Percentiles rank a stretch among this genome's conserved stretches.
phyloP scores from a whole-genome alignment of 2,113 vertebrate genomes.

The Cyprinus carpio region DNA sequence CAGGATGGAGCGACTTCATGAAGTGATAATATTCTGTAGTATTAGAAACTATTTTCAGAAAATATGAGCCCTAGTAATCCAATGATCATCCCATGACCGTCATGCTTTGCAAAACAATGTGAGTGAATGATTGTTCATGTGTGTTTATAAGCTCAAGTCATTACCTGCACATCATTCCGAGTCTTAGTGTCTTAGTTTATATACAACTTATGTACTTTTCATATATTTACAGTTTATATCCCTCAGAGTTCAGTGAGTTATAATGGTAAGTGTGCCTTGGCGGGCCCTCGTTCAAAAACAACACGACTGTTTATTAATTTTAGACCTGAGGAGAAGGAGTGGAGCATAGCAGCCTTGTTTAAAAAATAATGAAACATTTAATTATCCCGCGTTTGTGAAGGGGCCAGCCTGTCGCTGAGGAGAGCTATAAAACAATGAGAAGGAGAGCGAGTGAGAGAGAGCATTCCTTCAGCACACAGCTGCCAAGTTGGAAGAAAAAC shows the following conservation, averaged over 20 bases:
- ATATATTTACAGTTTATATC: background rate
- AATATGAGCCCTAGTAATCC: background rate
- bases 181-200: conserved; percentile 8
- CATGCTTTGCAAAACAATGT: background rate
- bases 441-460: conserved; percentile 24
- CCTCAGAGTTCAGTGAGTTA: conserved; percentile 6
- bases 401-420: conserved; percentile 1
- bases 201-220: background rate
- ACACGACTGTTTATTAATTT: conserved; percentile 32
- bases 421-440: conserved; percentile 27
- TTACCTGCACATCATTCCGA: background rate
- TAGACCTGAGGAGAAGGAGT: conserved; percentile 6
- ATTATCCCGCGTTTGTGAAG: conserved; percentile 42
- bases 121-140: background rate
- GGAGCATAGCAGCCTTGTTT: background rate
- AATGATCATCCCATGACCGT: background rate
- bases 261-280: conserved; percentile 31
- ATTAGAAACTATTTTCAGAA: too few species aligned
- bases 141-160: background rate
- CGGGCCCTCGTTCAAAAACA: conserved; percentile 32
- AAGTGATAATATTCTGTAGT: too few species aligned
- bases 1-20: too few species aligned
- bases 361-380: conserved; percentile 30
- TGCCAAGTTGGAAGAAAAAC: conserved; percentile 54
- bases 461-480: conserved; percentile 37